Conservation (phyloP, 2,113 vertebrate genomes). For the Podocnemis expansa region DNA sequence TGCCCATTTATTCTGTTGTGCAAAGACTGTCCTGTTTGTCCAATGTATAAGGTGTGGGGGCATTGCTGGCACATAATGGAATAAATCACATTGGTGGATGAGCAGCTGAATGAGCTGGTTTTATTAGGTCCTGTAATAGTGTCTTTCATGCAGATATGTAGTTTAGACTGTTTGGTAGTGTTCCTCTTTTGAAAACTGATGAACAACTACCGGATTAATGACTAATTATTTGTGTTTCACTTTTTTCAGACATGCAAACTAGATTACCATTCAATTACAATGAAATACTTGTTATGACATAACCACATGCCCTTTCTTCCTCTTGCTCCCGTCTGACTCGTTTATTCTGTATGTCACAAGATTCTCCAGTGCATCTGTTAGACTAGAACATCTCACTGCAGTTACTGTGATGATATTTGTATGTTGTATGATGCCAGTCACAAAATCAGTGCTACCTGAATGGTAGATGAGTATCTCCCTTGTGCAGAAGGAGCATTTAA, state of each 20-base stretch:
- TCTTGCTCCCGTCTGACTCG: neutral
- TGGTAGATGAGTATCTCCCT: neutral
- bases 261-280: neutral
- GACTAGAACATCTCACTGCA: neutral
- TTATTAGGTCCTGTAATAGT: too few species aligned
- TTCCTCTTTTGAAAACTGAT: neutral
- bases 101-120: too few species aligned
- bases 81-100: too few species aligned
- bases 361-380: neutral
- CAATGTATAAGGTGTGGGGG: too few species aligned
- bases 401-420: neutral
- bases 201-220: neutral
- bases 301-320: neutral
- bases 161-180: neutral
- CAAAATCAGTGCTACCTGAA: neutral
- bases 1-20: too few species aligned
- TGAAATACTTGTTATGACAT: neutral
- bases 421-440: neutral
- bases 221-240: neutral
- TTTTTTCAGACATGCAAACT: neutral
- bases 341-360: neutral
- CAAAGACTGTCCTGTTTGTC: too few species aligned
- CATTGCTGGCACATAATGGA: too few species aligned
- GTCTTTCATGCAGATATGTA: too few species aligned
- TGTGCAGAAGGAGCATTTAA: neutral